Evolutionary conservation across 2,888 invertebrate genomes (phyloP).

Genomic region (Caenorhabditis angaria): DNA sequence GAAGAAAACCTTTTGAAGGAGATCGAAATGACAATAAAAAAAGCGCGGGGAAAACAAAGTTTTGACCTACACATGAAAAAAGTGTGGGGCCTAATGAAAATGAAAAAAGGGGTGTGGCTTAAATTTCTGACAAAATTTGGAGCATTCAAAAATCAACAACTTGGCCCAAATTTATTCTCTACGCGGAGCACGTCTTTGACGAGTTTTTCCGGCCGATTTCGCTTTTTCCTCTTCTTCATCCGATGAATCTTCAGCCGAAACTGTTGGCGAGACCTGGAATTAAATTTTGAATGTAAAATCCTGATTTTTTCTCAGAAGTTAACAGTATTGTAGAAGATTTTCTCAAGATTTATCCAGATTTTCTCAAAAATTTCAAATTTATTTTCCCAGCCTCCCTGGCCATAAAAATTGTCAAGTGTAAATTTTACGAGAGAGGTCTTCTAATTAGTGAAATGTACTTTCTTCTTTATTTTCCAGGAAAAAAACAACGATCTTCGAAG

Average conservation of each 20-base stretch:
- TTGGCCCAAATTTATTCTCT: conserved; percentile 21
- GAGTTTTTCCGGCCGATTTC: conserved; percentile 17
- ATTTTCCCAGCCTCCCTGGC: too few species aligned
- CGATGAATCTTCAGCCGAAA: conserved; percentile 4
- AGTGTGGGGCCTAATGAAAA: background rate
- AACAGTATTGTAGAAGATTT: too few species aligned
- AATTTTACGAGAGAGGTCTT: too few species aligned
- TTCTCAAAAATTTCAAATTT: too few species aligned
- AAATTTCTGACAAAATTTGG: background rate
- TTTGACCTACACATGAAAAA: background rate
- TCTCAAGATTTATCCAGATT: too few species aligned
- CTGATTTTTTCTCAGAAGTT: too few species aligned
- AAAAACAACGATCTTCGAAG: too few species aligned
- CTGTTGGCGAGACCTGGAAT: conserved; percentile 11
- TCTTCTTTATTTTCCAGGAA: too few species aligned
- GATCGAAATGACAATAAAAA: background rate
- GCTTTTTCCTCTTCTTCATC: conserved; percentile 14
- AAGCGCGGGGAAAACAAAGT: background rate
- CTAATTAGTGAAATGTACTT: too few species aligned
- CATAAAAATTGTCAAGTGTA: too few species aligned
- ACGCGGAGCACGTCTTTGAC: conserved; percentile 33
- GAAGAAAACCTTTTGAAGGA: background rate
- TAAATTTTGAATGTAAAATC: background rate
- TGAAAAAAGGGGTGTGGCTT: background rate
- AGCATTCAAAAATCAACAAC: background rate